Evolutionary conservation across 2,888 invertebrate species (phyloP), one percentile per base, ranked within the genome.

Genomic region (Conops quadrifasciatus): DNA sequence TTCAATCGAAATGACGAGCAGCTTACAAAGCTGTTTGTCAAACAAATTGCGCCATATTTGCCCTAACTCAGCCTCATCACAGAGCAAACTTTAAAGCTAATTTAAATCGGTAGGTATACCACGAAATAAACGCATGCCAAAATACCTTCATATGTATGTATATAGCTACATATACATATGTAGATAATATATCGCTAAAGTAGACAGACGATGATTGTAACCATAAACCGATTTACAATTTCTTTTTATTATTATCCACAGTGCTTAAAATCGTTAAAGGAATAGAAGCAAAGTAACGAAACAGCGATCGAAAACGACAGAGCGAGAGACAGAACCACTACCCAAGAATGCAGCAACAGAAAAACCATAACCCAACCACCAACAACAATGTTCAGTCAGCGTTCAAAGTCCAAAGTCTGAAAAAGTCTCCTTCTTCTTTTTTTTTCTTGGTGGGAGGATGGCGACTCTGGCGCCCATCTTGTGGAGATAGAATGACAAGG

Each of bases 221-320:
- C 64, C 49, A 67, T 70, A 67, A 73, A 68, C 36, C 69, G 68
- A 73, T 71, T 69, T 62, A 47, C 65, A 67, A 60, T 15, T 36
- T 43, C 16, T n/a, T 67, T 49, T 49, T 51, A 9, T 47, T 19
- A 53, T 51, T 11, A 13, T 9, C 45, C 7, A 24, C 53, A 9
- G 19, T 15, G 24, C 4, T 36, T 4, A 36, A 36, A 36, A 36
- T 3, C 15, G 3, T 11, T 13, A 26, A 47, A 19, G 49, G 24
- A 49, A 45, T 26, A 19, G 24, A 21, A 24, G 49, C 45, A 21
- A 45, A 64, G 49, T 13, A 21, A 16, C 9, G 9, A 36, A 36
- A 9, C 4, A 36, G 36, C 36, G 9, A 36, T 4, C 4, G 36
- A 36, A 9, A 36, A 36, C 9, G 36, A n/a, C n/a, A n/a, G n/a